phyloP scores from a whole-genome alignment of 2,888 invertebrate genomes.

The Pemphredon lugubris region DNA sequence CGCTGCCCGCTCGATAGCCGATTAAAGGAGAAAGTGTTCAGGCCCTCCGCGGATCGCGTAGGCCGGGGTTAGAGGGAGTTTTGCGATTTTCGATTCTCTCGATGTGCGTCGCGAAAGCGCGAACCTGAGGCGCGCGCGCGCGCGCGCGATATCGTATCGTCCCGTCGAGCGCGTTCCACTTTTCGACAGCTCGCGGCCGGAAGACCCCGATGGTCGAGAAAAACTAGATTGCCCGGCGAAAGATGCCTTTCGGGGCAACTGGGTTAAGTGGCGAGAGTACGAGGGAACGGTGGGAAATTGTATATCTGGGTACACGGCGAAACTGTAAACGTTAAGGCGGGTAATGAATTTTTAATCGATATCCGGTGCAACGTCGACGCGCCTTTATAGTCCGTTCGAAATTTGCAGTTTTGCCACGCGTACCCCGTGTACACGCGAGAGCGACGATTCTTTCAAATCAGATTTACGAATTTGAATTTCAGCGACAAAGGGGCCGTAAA shows the following conservation, averaged over 20 bases:
- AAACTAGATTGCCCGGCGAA: slow-evolving; percentile 44
- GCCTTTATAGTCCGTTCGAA: no score
- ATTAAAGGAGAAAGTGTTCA: slow-evolving; percentile 58
- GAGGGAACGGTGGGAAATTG: slow-evolving; percentile 39
- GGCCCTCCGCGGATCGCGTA: slow-evolving; percentile 41
- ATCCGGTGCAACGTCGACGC: no score
- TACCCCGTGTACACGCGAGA: no score
- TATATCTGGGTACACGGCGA: slow-evolving; percentile 51
- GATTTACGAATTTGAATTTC: slow-evolving; percentile 22
- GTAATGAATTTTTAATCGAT: no score
- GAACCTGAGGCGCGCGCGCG: slow-evolving; percentile 36
- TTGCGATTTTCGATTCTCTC: slow-evolving; percentile 57
- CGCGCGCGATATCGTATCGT: slow-evolving; percentile 22
- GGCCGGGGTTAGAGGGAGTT: slow-evolving; percentile 32
- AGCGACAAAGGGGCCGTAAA: slow-evolving; percentile 2
- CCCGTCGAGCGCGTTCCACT: slow-evolving; percentile 46
- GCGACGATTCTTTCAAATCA: not conserved
- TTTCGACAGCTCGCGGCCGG: slow-evolving; percentile 22
- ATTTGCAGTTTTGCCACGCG: no score
- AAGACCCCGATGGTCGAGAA: not conserved
- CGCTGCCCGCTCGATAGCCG: slow-evolving; percentile 30
- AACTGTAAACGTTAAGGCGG: no score
- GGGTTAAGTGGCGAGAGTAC: slow-evolving; percentile 47
- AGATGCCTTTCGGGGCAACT: slow-evolving; percentile 44
- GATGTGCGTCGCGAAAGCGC: no score